phyloP scores from a whole-genome alignment of 1,140 invertebrate species.

The Megalonaias nervosa region DNA sequence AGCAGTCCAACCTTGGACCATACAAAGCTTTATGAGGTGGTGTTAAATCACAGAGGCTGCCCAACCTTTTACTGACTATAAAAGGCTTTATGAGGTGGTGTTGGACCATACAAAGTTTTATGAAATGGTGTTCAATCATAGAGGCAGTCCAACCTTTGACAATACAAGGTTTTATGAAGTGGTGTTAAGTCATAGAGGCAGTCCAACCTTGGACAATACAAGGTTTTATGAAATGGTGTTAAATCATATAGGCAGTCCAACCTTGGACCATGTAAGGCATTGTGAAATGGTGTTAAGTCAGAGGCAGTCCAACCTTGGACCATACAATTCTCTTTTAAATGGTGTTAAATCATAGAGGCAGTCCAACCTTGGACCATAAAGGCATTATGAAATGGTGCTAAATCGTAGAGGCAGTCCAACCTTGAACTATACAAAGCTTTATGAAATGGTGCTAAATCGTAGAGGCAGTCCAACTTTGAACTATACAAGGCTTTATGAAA shows the following conservation, averaged over 20 bases:
- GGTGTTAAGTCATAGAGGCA: too few species aligned
- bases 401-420: too few species aligned
- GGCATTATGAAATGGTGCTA: background rate
- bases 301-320: background rate
- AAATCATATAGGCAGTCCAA: too few species aligned
- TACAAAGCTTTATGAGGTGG: too few species aligned
- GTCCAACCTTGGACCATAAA: background rate
- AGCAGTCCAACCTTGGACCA: background rate
- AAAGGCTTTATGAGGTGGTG: background rate
- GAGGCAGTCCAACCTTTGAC: background rate
- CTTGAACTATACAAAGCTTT: too few species aligned
- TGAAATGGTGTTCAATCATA: too few species aligned
- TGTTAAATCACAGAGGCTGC: too few species aligned
- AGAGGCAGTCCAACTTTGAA: background rate
- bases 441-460: too few species aligned
- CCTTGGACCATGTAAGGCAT: too few species aligned
- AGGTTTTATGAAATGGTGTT: background rate
- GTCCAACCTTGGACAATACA: background rate
- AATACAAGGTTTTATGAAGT: too few species aligned
- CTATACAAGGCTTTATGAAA: background rate
- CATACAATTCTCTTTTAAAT: background rate
- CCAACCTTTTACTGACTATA: background rate
- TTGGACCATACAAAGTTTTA: too few species aligned
- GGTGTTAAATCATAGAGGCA: background rate
- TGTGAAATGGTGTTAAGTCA: too few species aligned